Evolutionary conservation across 1,140 invertebrate species (phyloP).

Genomic region (Drosophila chauvacae): DNA sequence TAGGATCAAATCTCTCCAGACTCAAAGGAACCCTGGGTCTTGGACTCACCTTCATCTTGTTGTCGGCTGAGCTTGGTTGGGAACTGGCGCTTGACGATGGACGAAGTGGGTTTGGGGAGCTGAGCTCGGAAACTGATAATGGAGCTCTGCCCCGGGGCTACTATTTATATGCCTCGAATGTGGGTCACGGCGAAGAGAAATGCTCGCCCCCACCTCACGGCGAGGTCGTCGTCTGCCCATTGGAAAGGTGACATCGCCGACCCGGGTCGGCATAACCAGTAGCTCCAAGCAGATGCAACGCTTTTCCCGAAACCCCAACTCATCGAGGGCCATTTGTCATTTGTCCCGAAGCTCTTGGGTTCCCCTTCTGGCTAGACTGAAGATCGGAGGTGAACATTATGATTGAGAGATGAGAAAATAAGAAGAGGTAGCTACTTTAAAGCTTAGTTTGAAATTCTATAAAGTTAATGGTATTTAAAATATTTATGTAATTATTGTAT

Average conservation of each 20-base stretch:
- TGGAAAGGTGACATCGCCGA: slow-evolving; percentile 30
- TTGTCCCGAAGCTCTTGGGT: not conserved
- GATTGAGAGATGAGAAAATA: too few species aligned
- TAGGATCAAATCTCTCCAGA: not conserved
- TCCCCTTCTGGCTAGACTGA: not conserved
- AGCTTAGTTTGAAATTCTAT: too few species aligned
- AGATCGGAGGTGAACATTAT: not conserved
- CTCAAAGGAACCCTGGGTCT: not conserved
- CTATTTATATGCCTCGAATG: slow-evolving; percentile 30
- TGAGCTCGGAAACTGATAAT: slow-evolving; percentile 38
- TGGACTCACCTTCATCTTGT: slow-evolving; percentile 60
- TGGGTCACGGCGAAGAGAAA: slow-evolving; percentile 35
- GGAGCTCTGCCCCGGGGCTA: slow-evolving; percentile 10
- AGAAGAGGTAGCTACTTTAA: not conserved
- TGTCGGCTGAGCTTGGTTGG: slow-evolving; percentile 59
- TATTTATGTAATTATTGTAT: too few species aligned
- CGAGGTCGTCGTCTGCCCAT: slow-evolving; percentile 11
- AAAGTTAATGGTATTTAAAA: not conserved
- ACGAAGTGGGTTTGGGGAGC: slow-evolving; percentile 39
- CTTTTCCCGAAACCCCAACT: slow-evolving; percentile 17
- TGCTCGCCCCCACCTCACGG: slow-evolving; percentile 15
- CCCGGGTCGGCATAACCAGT: slow-evolving; percentile 4
- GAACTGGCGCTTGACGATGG: slow-evolving; percentile 23
- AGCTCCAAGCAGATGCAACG: slow-evolving; percentile 10
- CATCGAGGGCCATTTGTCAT: slow-evolving; percentile 17